Evolutionary conservation across 2,888 invertebrate genomes (phyloP).

Genomic region (Isotomurus palustris): DNA sequence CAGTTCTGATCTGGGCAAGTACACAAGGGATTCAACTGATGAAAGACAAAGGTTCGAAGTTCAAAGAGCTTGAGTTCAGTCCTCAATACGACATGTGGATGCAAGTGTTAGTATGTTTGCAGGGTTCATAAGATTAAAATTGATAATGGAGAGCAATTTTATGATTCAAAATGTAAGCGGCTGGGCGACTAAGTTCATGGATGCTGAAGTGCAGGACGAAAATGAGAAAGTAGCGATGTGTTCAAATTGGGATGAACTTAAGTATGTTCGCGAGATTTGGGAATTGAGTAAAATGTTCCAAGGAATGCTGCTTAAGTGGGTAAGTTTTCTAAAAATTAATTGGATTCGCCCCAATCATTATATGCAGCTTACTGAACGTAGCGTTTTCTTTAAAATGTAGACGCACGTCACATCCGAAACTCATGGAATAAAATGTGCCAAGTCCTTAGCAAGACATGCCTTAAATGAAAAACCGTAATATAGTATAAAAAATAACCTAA

Average conservation of each 20-base stretch:
- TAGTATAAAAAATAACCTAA: too few relatives aligned
- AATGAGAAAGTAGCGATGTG: background rate
- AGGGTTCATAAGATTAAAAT: constrained; percentile 18
- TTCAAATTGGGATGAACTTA: constrained; percentile 32
- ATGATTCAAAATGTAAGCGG: constrained; percentile 17
- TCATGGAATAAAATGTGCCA: too few relatives aligned
- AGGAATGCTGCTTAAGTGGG: constrained; percentile 32
- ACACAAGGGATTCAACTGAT: constrained; percentile 12
- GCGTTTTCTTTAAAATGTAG: too few relatives aligned
- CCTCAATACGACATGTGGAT: background rate
- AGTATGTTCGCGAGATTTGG: constrained; percentile 26
- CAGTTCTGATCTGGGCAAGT: constrained; percentile 19
- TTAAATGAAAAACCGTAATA: too few relatives aligned
- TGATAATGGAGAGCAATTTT: constrained; percentile 22
- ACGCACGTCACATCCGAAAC: too few relatives aligned
- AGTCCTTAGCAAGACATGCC: too few relatives aligned
- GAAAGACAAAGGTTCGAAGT: constrained; percentile 28
- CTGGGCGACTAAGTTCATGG: constrained; percentile 22
- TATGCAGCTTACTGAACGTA: too few relatives aligned
- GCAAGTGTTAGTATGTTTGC: background rate
- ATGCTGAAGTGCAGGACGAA: background rate
- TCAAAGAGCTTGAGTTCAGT: too few relatives aligned
- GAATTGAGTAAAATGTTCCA: constrained; percentile 13
- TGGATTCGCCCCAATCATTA: too few relatives aligned
- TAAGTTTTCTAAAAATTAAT: constrained; percentile 11